phyloP scores from a whole-genome alignment of 2,888 invertebrate genomes.

The Stratiomys singularior region DNA sequence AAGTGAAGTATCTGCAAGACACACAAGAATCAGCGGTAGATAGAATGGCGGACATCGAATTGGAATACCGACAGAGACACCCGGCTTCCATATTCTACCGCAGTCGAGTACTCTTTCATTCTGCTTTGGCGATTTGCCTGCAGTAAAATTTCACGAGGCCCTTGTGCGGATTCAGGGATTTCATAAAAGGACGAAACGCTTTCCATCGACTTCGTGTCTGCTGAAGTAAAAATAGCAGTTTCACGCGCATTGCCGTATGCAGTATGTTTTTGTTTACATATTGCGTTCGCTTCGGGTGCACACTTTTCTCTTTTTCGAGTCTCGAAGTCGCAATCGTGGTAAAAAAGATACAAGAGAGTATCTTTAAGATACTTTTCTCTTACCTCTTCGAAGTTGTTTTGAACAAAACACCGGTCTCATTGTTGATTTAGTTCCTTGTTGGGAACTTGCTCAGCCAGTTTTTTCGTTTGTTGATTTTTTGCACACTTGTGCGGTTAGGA shows the following conservation, averaged over 20 bases:
- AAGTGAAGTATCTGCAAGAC: background rate
- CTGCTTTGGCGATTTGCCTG: too few relatives aligned
- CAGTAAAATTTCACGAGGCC: too few relatives aligned
- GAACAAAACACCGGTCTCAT: conserved; percentile 4
- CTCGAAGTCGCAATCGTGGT: background rate
- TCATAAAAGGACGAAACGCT: too few relatives aligned
- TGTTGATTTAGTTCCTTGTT: background rate
- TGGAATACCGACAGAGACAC: too few relatives aligned
- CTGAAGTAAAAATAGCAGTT: too few relatives aligned
- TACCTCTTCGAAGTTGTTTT: background rate
- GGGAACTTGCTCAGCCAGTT: background rate
- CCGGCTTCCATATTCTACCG: too few relatives aligned
- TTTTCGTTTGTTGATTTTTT: background rate
- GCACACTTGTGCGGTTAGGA: too few relatives aligned
- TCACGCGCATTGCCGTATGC: conserved; percentile 10
- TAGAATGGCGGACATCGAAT: background rate
- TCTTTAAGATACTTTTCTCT: background rate
- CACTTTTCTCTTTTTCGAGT: background rate
- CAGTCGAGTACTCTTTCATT: too few relatives aligned
- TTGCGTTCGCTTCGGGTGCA: background rate
- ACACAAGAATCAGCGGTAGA: background rate
- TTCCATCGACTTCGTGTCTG: too few relatives aligned
- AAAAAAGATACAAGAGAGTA: background rate
- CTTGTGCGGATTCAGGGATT: too few relatives aligned
- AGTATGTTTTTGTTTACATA: conserved; percentile 24